These are phyloP conservation scores for Lepus townsendii DNA, from an alignment of 2,797 vertebrate species.

Conservation along the genomic window DNA sequence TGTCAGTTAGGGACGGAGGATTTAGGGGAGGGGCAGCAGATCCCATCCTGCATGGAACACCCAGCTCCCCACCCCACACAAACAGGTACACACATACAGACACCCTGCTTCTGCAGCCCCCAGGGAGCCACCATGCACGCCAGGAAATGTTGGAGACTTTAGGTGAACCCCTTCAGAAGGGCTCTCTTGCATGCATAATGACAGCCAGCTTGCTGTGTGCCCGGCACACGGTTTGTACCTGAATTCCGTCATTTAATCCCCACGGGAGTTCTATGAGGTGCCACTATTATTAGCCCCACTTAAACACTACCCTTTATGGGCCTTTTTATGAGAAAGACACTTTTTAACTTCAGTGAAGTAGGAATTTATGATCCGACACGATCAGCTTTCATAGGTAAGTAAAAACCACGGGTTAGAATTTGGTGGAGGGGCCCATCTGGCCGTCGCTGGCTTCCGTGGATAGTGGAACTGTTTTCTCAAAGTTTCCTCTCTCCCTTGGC, in stretches of 20 bases:
- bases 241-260: neutral
- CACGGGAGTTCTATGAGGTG: neutral
- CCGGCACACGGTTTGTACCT: neutral
- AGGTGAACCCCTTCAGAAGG: neutral
- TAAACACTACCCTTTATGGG: neutral
- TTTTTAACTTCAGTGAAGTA: conserved; percentile 26
- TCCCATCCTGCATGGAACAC: neutral
- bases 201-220: neutral
- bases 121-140: too few relatives aligned
- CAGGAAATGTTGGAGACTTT: too few relatives aligned
- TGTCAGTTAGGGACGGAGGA: neutral
- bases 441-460: neutral
- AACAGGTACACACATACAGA: too few relatives aligned
- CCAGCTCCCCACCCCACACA: neutral
- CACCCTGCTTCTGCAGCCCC: neutral
- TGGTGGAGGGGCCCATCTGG: neutral
- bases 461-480: neutral
- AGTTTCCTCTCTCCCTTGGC: neutral
- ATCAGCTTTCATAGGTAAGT: neutral
- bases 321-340: neutral
- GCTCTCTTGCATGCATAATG: too few relatives aligned
- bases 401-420: neutral
- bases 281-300: neutral
- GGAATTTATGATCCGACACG: neutral
- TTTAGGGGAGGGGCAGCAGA: neutral